Conservation (phyloP, 2,888 invertebrate species). For the Anoplius nigerrimus region DNA sequence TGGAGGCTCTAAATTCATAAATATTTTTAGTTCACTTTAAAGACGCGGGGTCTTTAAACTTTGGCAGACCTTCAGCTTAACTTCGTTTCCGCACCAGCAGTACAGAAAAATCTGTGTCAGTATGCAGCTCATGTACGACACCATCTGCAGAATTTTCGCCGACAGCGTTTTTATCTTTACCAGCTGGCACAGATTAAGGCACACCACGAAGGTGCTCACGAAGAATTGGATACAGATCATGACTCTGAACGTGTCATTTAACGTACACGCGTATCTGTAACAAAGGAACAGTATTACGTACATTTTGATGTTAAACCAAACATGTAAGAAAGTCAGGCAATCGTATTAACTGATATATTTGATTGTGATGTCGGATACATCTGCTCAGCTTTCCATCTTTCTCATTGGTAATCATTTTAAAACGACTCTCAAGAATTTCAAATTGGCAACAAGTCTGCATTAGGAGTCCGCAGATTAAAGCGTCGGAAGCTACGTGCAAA, state of each 20-base stretch:
- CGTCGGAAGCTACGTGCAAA: constrained; percentile 56
- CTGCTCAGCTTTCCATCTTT: background rate
- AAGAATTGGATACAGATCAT: constrained; percentile 45
- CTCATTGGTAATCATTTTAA: constrained; percentile 33
- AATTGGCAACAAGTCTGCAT: constrained; percentile 57
- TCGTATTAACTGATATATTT: background rate
- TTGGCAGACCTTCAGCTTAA: constrained; percentile 43
- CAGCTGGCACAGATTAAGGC: constrained; percentile 39
- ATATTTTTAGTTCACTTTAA: background rate
- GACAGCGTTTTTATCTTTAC: constrained; percentile 20
- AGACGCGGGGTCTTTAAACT: too few species aligned
- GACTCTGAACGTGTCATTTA: constrained; percentile 36
- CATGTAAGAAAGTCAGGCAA: too few species aligned
- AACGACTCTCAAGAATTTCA: constrained; percentile 53
- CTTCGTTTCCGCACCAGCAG: constrained; percentile 63
- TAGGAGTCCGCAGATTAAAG: constrained; percentile 51
- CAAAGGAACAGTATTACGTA: background rate
- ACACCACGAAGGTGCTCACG: constrained; percentile 42
- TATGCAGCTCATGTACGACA: constrained; percentile 17
- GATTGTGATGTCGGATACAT: background rate
- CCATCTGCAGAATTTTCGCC: constrained; percentile 2
- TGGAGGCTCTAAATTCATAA: background rate
- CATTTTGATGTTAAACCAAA: too few species aligned
- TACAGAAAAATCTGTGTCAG: constrained; percentile 55
- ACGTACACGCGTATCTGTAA: constrained; percentile 9